phyloP scores from a whole-genome alignment of 1,140 invertebrate species.

The Helicoverpa zea region DNA sequence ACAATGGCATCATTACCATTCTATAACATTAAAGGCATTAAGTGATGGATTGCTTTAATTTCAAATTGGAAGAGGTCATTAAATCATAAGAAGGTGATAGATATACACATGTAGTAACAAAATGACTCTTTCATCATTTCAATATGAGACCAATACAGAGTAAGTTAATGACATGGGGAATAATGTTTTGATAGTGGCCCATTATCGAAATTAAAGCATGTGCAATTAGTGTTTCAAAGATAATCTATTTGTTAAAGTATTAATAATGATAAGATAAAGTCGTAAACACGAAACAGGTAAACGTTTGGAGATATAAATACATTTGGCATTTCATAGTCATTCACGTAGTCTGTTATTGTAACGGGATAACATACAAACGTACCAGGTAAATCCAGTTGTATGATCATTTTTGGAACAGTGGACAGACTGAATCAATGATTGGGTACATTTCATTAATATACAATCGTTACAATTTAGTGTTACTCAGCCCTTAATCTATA shows the following conservation, averaged over 20 bases:
- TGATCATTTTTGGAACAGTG: not conserved
- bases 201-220: not conserved
- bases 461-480: slow-evolving; percentile 17
- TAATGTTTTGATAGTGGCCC: not conserved
- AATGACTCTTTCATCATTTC: not conserved
- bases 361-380: not conserved
- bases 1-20: slow-evolving; percentile 34
- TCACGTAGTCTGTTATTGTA: not conserved
- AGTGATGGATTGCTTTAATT: slow-evolving; percentile 46
- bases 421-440: not conserved
- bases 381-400: not conserved
- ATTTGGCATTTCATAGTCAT: slow-evolving; percentile 21
- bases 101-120: slow-evolving; percentile 17
- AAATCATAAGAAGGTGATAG: not conserved
- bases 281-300: not conserved
- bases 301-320: slow-evolving; percentile 10
- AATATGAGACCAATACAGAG: slow-evolving; percentile 28
- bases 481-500: slow-evolving; percentile 24
- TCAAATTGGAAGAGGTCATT: not conserved
- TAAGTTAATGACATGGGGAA: not conserved
- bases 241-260: slow-evolving; percentile 5
- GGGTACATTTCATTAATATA: not conserved
- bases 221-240: slow-evolving; percentile 6
- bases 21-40: slow-evolving; percentile 41
- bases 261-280: slow-evolving; percentile 20